phyloP scores from a whole-genome alignment of 1,140 invertebrate genomes.

The Drosophila sp. region DNA sequence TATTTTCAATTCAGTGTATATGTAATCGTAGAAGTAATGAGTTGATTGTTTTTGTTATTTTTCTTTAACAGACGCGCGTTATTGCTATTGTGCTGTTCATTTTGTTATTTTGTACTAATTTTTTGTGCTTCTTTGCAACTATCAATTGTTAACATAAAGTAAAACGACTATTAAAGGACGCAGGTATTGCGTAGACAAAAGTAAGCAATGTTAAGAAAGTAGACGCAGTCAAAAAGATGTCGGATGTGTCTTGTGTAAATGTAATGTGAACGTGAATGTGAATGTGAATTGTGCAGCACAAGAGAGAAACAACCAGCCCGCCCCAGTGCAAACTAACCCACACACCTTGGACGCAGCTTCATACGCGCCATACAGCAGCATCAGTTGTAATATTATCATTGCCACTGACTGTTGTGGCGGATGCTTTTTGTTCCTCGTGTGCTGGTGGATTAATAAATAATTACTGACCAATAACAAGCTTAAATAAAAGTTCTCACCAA shows the following conservation, averaged over 20 bases:
- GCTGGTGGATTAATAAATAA: slow-evolving; percentile 25
- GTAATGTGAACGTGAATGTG: slow-evolving; percentile 15
- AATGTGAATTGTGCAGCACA: slow-evolving; percentile 32
- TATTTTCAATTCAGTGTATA: slow-evolving; percentile 49
- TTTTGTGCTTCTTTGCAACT: slow-evolving; percentile 2
- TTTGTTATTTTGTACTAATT: slow-evolving; percentile 13
- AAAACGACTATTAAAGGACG: slow-evolving; percentile 13
- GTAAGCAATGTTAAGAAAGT: slow-evolving; percentile 40
- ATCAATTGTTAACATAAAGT: slow-evolving; percentile 21
- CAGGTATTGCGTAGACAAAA: slow-evolving; percentile 22
- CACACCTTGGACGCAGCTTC: slow-evolving; percentile 33
- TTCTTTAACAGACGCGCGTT: slow-evolving; percentile 32
- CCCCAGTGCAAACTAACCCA: slow-evolving; percentile 30
- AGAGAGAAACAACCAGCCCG: not conserved
- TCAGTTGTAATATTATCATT: slow-evolving; percentile 29
- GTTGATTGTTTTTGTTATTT: slow-evolving; percentile 60
- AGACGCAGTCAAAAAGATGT: slow-evolving; percentile 25
- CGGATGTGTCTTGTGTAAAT: slow-evolving; percentile 8
- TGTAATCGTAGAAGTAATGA: slow-evolving; percentile 52
- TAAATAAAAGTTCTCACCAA: slow-evolving; percentile 18
- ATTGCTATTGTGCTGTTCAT: slow-evolving; percentile 28
- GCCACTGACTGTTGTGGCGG: slow-evolving; percentile 17
- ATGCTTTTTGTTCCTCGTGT: slow-evolving; percentile 10
- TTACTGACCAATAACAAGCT: slow-evolving; percentile 32
- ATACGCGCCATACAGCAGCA: slow-evolving; percentile 13